phyloP scores from a whole-genome alignment of 2,113 vertebrate genomes.

The Cyphotilapia sp. region DNA sequence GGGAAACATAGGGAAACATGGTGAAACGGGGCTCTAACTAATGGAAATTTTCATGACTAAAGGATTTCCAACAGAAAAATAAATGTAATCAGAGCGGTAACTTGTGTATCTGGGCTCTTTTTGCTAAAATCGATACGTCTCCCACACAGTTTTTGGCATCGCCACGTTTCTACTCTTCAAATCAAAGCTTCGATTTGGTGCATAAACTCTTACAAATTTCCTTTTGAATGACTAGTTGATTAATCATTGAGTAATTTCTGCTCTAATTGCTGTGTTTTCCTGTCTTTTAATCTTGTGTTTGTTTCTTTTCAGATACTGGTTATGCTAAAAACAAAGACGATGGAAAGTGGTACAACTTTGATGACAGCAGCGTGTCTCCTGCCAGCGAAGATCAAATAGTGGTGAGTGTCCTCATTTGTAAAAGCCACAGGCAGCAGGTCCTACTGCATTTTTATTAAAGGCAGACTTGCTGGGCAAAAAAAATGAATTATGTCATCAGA shows the following conservation, averaged over 20 bases:
- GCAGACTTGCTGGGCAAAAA: not conserved
- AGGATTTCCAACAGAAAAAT: not conserved
- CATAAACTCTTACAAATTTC: not conserved
- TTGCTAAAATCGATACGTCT: not conserved
- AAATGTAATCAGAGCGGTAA: not conserved
- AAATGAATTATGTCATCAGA: not conserved
- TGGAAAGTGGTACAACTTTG: constrained; percentile 96
- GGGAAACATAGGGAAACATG: not conserved
- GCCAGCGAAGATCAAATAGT: constrained; percentile 94
- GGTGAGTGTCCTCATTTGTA: constrained; percentile 72
- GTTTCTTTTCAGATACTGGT: constrained; percentile 80
- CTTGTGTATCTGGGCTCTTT: not conserved
- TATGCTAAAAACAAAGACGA: constrained; percentile 97
- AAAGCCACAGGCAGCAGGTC: not conserved
- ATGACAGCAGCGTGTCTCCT: constrained; percentile 93
- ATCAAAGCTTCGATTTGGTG: fast-evolving
- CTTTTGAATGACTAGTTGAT: not conserved
- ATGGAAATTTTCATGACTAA: not conserved
- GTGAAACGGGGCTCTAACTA: not conserved
- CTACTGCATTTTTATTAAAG: not conserved
- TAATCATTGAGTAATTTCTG: not conserved
- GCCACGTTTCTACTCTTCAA: not conserved
- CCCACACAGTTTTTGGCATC: not conserved
- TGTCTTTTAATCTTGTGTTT: not conserved
- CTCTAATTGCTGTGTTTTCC: not conserved